Percentiles rank a stretch among this genome's conserved stretches.
Conservation (phyloP, 37 sponge, comb jelly and placozoan genomes). For the Halichondria panicea region DNA sequence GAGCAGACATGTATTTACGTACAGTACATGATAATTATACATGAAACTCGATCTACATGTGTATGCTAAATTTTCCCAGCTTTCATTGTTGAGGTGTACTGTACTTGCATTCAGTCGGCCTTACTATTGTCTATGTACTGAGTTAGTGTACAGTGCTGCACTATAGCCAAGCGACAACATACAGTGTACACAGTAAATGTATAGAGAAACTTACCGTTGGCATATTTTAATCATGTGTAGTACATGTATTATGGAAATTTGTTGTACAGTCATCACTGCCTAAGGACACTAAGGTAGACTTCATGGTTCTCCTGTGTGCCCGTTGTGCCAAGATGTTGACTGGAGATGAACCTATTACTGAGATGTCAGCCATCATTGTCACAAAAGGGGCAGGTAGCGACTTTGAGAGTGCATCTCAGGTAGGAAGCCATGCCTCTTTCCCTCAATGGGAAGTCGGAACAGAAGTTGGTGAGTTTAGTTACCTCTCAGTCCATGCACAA, state of each 20-base stretch:
- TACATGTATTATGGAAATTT: too few relatives aligned
- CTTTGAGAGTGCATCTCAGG: constrained; percentile 77
- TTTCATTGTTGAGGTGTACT: too few relatives aligned
- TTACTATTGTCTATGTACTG: not conserved
- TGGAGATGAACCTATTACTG: not conserved
- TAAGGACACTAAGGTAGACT: constrained; percentile 13
- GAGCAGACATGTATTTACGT: constrained; percentile 1
- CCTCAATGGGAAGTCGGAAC: constrained; percentile 47
- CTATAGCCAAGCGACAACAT: not conserved
- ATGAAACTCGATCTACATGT: too few relatives aligned
- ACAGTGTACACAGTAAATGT: too few relatives aligned
- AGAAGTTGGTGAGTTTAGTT: constrained; percentile 5
- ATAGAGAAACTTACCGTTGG: too few relatives aligned
- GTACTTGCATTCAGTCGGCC: too few relatives aligned
- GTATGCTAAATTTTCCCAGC: too few relatives aligned
- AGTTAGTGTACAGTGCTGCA: not conserved
- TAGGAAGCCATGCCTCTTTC: constrained; percentile 38
- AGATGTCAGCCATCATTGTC: not conserved
- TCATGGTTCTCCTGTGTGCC: constrained; percentile 37
- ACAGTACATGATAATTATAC: too few relatives aligned
- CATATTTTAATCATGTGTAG: too few relatives aligned
- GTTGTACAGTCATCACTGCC: not conserved
- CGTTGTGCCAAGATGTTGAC: constrained; percentile 39
- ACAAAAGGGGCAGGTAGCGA: constrained; percentile 2
- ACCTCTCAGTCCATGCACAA: too few relatives aligned